A percentile compares a stretch with the other conserved stretches of the same genome.
phyloP scores from a whole-genome alignment of 2,113 vertebrate genomes.

The Baryphthengus martii region DNA sequence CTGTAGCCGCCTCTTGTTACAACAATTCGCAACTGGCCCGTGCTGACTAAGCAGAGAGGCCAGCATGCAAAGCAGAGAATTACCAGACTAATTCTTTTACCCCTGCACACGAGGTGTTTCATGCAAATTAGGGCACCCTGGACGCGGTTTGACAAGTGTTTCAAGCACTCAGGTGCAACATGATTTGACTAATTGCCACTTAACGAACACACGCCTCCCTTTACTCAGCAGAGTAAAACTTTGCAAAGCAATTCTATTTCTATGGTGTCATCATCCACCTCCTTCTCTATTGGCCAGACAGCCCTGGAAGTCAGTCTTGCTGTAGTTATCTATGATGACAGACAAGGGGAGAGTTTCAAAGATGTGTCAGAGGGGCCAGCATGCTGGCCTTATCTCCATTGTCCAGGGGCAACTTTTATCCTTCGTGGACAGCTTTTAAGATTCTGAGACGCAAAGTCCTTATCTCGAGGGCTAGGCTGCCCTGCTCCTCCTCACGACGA shows the following conservation, averaged over 20 bases:
- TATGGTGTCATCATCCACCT: not conserved
- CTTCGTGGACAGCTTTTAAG: not conserved
- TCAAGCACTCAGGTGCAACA: not conserved
- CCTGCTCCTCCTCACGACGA: not conserved
- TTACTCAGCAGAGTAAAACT: not conserved
- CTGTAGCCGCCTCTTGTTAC: not conserved
- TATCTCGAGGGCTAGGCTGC: not conserved
- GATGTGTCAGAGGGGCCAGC: not conserved
- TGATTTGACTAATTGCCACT: not conserved
- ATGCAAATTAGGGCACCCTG: not conserved
- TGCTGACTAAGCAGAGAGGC: not conserved
- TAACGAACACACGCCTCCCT: not conserved
- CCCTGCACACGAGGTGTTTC: not conserved
- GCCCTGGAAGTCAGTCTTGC: not conserved
- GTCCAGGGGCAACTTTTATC: not conserved
- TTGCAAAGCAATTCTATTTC: not conserved
- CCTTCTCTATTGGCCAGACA: not conserved
- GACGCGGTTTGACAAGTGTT: not conserved
- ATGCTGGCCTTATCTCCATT: not conserved
- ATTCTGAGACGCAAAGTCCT: not conserved
- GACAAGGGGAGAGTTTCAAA: not conserved
- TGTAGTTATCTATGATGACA: not conserved
- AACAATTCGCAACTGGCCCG: not conserved
- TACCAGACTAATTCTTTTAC: not conserved
- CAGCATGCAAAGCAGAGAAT: not conserved